Evolutionary conservation across 2,888 invertebrate genomes (phyloP), one percentile per base, ranked within the genome.

Genomic region (Seira musarum): DNA sequence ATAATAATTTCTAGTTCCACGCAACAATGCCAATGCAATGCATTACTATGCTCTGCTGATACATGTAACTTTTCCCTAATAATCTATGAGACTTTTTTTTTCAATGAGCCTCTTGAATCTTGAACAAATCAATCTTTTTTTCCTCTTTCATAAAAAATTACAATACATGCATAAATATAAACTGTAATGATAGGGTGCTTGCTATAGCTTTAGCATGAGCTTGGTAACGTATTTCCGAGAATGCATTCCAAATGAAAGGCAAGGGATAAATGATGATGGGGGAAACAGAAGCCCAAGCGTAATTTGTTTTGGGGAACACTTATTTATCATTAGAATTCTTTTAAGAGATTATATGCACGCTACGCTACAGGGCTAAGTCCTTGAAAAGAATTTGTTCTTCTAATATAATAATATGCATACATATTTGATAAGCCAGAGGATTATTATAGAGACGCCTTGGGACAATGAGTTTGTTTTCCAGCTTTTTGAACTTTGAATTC

Each of bases 391-490:
- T 3, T 15, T 63, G 63, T 65, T 73, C 6, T 64, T 53, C 57
- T 66, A 78, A 71, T 79, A 67, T 40, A 40, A 73, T 57, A 68
- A 65, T 70, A 22, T 24, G 64, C 65, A 71, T 64, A 77, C 61
- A 25, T 70, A 21, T 69, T 74, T 80, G 80, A 80, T 80, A 17
- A 57, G 67, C 46, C 73, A 73, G 74, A 70, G 80, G 80, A 80
- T 80, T 74, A n/a, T n/a, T n/a, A 74, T 57, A 65, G 64, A 74
- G 74, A 81, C 83, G 83, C 85, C 83, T 82, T 65, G 70, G 81
- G 80, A 85, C 85, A 85, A 85, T 81, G 75, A 76, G 80, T 83
- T 83, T 85, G 83, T 83, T 85, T 85, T 85, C 85, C 85, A 85
- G 82, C 82, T 85, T 85, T 85, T 83, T 79, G 83, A 80, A 84